Conservation (phyloP, 2,797 vertebrate genomes). For the Chaunax sp. region DNA sequence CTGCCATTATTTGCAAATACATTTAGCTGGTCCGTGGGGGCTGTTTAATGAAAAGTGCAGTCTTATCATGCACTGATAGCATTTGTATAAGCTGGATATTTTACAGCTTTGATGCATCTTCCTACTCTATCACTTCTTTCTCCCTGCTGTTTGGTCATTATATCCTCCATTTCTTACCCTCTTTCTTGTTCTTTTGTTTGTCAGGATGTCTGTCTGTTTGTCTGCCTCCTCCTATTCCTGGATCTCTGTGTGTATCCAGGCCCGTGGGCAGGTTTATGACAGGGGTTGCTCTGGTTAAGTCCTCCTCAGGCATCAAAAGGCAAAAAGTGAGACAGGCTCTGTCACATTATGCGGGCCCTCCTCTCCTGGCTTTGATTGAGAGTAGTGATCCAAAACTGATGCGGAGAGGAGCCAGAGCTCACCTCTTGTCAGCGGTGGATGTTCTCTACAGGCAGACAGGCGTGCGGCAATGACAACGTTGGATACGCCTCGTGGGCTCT, state of each 20-base stretch:
- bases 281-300: constrained; percentile 72
- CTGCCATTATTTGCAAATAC: constrained; percentile 77
- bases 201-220: constrained; percentile 47
- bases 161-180: constrained; percentile 16
- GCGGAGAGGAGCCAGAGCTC: constrained; percentile 73
- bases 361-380: constrained; percentile 84
- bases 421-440: constrained; percentile 81
- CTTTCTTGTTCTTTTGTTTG: constrained; percentile 58
- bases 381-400: constrained; percentile 88
- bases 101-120: constrained; percentile 64
- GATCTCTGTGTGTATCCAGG: constrained; percentile 70
- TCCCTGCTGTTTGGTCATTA: constrained; percentile 39
- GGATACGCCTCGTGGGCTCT: constrained; percentile 79
- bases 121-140: constrained; percentile 41
- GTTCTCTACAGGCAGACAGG: constrained; percentile 80
- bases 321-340: constrained; percentile 76
- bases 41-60: constrained; percentile 82
- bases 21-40: constrained; percentile 71
- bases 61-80: constrained; percentile 68
- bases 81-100: constrained; percentile 65
- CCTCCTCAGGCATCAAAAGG: constrained; percentile 72
- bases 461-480: constrained; percentile 81
- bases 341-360: constrained; percentile 83
- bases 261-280: constrained; percentile 75
- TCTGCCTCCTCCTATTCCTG: constrained; percentile 57